Conservation (phyloP, 2,797 vertebrate genomes). For the Anguilla obscura region DNA sequence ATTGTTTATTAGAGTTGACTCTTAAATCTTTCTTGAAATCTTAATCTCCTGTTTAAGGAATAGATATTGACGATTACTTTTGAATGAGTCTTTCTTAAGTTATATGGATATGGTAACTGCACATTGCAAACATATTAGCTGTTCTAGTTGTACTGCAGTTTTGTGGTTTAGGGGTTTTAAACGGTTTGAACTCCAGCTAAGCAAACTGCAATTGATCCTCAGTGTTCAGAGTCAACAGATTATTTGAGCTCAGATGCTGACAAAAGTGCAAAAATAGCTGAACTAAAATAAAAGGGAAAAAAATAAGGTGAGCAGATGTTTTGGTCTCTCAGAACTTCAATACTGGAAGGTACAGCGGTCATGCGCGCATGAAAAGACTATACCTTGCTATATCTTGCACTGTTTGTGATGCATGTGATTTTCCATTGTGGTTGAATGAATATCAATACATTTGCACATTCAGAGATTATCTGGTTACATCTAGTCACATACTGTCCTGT, state of each 20-base stretch:
- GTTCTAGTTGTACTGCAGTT: background rate
- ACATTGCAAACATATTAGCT: background rate
- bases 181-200: background rate
- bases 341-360: background rate
- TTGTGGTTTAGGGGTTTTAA: background rate
- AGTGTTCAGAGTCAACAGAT: background rate
- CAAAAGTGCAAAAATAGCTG: background rate
- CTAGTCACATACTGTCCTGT: background rate
- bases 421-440: background rate
- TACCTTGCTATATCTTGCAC: background rate
- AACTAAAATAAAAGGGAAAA: background rate
- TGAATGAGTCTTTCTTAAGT: background rate
- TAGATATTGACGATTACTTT: background rate
- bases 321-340: background rate
- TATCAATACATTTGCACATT: background rate
- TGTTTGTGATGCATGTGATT: background rate
- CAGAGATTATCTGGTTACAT: background rate
- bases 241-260: background rate
- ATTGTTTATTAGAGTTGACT: background rate
- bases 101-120: too few relatives aligned
- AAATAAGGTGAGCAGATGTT: background rate
- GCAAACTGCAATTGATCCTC: background rate
- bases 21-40: background rate
- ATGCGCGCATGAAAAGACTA: background rate
- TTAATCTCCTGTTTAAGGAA: background rate